Evolutionary conservation across 1,140 invertebrate species (phyloP).

Genomic region (Ceratina japonica): DNA sequence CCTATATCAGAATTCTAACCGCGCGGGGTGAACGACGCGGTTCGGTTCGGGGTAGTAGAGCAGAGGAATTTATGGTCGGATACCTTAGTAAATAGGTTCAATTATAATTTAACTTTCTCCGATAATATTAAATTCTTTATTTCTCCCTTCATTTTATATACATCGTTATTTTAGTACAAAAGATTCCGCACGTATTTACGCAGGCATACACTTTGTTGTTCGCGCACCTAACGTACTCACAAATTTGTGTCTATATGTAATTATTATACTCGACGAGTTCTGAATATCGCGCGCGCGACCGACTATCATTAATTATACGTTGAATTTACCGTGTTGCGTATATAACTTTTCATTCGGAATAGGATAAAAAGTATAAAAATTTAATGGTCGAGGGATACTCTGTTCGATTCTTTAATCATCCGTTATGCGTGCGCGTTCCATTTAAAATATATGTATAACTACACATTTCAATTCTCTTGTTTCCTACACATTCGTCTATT

Average conservation of each 20-base stretch:
- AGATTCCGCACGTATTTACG: slow-evolving; percentile 50
- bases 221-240: slow-evolving; percentile 1
- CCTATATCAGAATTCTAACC: not conserved
- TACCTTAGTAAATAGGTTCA: not conserved
- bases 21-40: no score
- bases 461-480: not conserved
- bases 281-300: not conserved
- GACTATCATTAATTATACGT: not conserved
- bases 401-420: slow-evolving; percentile 33
- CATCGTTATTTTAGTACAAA: slow-evolving; percentile 64
- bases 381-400: slow-evolving; percentile 12
- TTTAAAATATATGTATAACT: not conserved
- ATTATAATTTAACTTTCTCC: slow-evolving; percentile 9
- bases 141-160: slow-evolving; percentile 59
- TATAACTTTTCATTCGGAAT: not conserved
- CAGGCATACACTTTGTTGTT: not conserved
- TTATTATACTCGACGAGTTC: slow-evolving; percentile 1
- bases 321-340: not conserved
- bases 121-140: slow-evolving; percentile 66
- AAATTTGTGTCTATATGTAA: slow-evolving; percentile 12
- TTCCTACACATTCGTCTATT: not conserved
- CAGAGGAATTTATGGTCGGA: no score
- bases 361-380: slow-evolving; percentile 40
- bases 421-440: not conserved
- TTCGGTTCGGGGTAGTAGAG: no score